Percentiles rank a stretch among this genome's conserved stretches.
phyloP scores from a whole-genome alignment of 2,888 invertebrate genomes.

The Campopleginae sp. region DNA sequence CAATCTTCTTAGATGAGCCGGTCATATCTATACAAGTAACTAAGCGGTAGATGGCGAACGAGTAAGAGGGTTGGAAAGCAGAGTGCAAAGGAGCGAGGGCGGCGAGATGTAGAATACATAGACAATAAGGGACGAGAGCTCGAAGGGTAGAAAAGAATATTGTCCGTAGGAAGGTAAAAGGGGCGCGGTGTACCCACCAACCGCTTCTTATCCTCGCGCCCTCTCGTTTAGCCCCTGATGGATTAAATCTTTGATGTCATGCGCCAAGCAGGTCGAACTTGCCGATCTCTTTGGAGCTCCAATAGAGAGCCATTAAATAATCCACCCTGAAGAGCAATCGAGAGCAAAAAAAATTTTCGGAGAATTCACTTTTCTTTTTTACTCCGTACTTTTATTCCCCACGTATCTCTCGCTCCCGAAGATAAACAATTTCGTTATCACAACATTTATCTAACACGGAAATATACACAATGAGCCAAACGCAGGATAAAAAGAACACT shows the following conservation, averaged over 20 bases:
- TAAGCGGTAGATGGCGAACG: constrained; percentile 53
- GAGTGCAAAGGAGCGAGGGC: constrained; percentile 54
- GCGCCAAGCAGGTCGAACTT: constrained; percentile 70
- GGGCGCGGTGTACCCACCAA: constrained; percentile 20
- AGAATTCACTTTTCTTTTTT: constrained; percentile 29
- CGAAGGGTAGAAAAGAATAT: constrained; percentile 58
- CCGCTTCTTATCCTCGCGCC: constrained; percentile 39
- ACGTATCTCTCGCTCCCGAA: neutral
- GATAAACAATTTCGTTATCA: constrained; percentile 30
- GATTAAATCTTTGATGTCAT: constrained; percentile 78
- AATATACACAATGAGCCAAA: neutral
- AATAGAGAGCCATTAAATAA: constrained; percentile 16
- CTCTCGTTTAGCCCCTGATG: constrained; percentile 72
- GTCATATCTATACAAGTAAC: constrained; percentile 64
- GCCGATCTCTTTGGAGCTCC: constrained; percentile 71
- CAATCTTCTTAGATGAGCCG: constrained; percentile 77
- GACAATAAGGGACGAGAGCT: constrained; percentile 45
- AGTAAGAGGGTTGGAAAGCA: constrained; percentile 63
- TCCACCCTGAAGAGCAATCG: constrained; percentile 26
- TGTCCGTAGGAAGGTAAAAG: constrained; percentile 63
- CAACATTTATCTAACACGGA: constrained; percentile 6
- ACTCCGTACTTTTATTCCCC: neutral
- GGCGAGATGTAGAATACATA: constrained; percentile 52
- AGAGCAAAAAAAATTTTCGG: constrained; percentile 19
- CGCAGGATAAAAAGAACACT: constrained; percentile 1